Evolutionary conservation across 2,113 vertebrate genomes (phyloP).

Genomic region (Narcine bancroftii): DNA sequence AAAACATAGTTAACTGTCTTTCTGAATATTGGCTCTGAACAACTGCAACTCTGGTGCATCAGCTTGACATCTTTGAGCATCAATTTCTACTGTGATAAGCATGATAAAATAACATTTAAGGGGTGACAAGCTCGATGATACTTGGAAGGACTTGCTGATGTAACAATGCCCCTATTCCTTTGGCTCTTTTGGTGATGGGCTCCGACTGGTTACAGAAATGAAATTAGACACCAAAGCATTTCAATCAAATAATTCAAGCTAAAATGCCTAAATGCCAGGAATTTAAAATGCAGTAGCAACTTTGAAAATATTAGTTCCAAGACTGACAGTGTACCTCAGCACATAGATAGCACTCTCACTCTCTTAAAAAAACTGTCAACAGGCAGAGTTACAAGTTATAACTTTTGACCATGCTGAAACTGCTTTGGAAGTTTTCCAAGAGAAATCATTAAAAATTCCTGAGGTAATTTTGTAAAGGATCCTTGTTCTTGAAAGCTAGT

Average conservation of each 20-base stretch:
- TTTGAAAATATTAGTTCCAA: not conserved
- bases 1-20: constrained; percentile 23
- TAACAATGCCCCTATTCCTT: not conserved
- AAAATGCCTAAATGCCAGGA: not conserved
- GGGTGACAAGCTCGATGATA: not conserved
- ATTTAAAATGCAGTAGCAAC: not conserved
- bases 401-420: not conserved
- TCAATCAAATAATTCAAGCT: not conserved
- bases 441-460: not conserved
- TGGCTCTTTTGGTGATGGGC: not conserved
- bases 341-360: not conserved
- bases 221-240: not conserved
- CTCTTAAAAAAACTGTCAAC: not conserved
- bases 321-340: not conserved
- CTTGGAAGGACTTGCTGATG: not conserved
- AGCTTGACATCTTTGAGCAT: constrained; percentile 18
- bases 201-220: not conserved
- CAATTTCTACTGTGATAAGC: constrained; percentile 16
- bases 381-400: not conserved
- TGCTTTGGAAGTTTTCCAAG: not conserved
- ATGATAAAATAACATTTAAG: constrained; percentile 31
- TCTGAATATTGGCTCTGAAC: constrained; percentile 24
- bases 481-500: not conserved
- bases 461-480: not conserved
- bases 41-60: constrained; percentile 23